phyloP scores from a whole-genome alignment of 2,113 vertebrate genomes.

The Melanocharis versteri region DNA sequence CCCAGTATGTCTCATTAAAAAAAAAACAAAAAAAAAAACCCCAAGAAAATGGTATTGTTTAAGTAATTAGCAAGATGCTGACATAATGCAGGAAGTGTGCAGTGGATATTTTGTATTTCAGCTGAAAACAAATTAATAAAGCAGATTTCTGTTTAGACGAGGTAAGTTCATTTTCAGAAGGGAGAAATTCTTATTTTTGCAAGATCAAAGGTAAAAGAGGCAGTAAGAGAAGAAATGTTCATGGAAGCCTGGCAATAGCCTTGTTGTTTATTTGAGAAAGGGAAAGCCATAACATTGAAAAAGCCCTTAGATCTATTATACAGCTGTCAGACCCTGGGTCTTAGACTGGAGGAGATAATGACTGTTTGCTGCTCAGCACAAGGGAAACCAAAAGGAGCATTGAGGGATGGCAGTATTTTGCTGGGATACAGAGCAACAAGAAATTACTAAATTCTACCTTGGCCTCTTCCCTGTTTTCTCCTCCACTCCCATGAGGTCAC shows the following conservation, averaged over 20 bases:
- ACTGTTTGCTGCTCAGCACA: neutral
- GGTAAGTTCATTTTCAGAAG: neutral
- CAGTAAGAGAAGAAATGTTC: neutral
- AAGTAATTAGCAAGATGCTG: conserved; percentile 46
- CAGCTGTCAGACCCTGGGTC: neutral
- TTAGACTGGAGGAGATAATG: neutral
- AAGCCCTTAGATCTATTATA: neutral
- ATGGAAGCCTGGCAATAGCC: neutral
- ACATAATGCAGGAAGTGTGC: neutral
- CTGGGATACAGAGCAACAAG: neutral
- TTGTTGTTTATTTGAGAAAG: neutral
- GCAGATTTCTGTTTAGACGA: neutral
- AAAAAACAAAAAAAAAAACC: neutral
- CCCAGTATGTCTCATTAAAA: neutral
- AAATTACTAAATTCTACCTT: neutral
- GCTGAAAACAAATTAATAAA: conserved; percentile 35
- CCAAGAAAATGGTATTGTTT: neutral
- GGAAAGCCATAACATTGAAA: neutral
- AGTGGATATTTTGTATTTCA: neutral
- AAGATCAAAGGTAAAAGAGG: neutral
- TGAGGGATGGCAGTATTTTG: neutral
- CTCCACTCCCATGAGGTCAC: neutral
- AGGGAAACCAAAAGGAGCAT: neutral
- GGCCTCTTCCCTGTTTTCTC: neutral
- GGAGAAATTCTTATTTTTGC: neutral